A percentile compares a stretch with the other conserved stretches of the same genome.
Conservation (phyloP, 1,140 invertebrate genomes). For the Lysiphlebus fabarum region DNA sequence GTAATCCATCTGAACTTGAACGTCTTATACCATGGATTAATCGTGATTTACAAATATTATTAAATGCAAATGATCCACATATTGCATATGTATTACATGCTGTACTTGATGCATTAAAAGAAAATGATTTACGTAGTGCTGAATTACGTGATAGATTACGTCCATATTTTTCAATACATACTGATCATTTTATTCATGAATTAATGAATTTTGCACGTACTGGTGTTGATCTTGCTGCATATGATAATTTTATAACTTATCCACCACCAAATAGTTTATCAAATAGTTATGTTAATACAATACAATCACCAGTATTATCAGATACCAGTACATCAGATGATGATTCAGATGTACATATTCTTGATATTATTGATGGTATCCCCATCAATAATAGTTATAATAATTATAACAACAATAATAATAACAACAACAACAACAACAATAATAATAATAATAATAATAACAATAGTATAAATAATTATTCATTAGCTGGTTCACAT, state of each 20-base stretch:
- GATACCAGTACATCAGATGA: conserved; percentile 30
- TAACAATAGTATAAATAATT: too few relatives aligned
- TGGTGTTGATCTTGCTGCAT: conserved; percentile 78
- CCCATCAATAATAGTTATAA: conserved; percentile 4
- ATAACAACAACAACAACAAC: not conserved
- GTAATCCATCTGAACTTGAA: conserved; percentile 74
- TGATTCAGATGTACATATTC: conserved; percentile 41
- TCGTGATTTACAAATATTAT: conserved; percentile 75
- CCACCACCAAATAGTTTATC: conserved; percentile 26
- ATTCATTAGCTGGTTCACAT: conserved; percentile 30
- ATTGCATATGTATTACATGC: conserved; percentile 65
- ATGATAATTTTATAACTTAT: conserved; percentile 61
- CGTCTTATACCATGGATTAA: conserved; percentile 85
- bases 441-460: too few relatives aligned
- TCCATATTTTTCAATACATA: conserved; percentile 60
- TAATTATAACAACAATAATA: too few relatives aligned
- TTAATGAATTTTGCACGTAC: conserved; percentile 82
- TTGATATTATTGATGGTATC: conserved; percentile 33
- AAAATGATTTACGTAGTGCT: conserved; percentile 68
- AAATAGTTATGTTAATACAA: conserved; percentile 32
- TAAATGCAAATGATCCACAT: conserved; percentile 60
- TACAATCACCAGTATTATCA: conserved; percentile 34
- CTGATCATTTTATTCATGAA: conserved; percentile 86
- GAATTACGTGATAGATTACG: conserved; percentile 66
- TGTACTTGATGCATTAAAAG: conserved; percentile 67